phyloP scores from a whole-genome alignment of 2,888 invertebrate genomes.

The Calameuta idolon region DNA sequence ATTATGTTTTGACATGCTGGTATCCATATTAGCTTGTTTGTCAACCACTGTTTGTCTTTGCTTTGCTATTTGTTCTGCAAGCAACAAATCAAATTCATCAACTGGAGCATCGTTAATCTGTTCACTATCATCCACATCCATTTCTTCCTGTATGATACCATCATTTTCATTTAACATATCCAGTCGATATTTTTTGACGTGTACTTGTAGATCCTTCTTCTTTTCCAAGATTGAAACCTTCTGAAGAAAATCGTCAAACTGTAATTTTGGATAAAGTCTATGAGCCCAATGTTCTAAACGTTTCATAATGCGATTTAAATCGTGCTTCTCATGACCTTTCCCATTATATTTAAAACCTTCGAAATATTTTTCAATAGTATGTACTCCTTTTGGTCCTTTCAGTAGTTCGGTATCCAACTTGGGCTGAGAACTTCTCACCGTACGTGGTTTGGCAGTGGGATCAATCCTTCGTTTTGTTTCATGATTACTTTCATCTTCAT shows the following conservation, averaged over 20 bases:
- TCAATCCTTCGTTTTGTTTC: constrained; percentile 65
- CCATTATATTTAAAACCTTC: constrained; percentile 85
- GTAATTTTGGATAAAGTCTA: constrained; percentile 88
- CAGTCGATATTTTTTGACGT: constrained; percentile 75
- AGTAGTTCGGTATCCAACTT: constrained; percentile 78
- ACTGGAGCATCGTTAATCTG: constrained; percentile 68
- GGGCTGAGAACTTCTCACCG: constrained; percentile 75
- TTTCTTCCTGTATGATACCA: constrained; percentile 25
- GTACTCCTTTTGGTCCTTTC: constrained; percentile 83
- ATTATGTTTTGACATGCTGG: constrained; percentile 11
- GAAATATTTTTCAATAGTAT: constrained; percentile 83
- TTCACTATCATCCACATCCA: constrained; percentile 61
- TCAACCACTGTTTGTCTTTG: constrained; percentile 39
- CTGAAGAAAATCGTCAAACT: constrained; percentile 88
- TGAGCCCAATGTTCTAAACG: constrained; percentile 95
- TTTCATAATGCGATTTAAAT: constrained; percentile 83
- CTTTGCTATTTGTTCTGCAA: constrained; percentile 75
- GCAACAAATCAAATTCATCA: constrained; percentile 75
- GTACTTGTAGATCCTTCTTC: constrained; percentile 82
- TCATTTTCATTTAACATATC: constrained; percentile 69
- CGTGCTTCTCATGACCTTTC: constrained; percentile 85
- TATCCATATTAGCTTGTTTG: not conserved
- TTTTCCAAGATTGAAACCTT: constrained; percentile 84
- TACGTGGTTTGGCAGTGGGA: constrained; percentile 68
- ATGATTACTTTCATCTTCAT: constrained; percentile 30